A percentile compares a stretch with the other conserved stretches of the same genome.
Evolutionary conservation across 2,888 invertebrate genomes (phyloP).

Genomic region (Drosophila gaucha): DNA sequence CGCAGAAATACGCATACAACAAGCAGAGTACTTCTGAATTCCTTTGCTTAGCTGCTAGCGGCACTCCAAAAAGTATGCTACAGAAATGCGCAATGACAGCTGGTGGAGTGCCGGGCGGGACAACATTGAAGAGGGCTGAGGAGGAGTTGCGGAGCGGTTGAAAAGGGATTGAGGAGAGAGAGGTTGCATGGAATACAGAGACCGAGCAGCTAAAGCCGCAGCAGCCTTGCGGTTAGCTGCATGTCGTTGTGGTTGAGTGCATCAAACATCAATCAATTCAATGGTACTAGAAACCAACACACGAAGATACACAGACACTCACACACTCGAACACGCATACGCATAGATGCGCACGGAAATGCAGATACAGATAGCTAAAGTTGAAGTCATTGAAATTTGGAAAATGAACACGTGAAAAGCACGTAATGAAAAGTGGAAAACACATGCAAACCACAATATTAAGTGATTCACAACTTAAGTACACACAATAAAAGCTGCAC

Average conservation of each 20-base stretch:
- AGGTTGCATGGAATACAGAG: slow-evolving; percentile 1
- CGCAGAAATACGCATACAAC: slow-evolving; percentile 27
- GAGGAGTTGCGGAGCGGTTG: not conserved
- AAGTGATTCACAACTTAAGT: slow-evolving; percentile 63
- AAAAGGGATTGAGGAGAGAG: no score
- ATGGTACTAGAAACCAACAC: slow-evolving; percentile 65
- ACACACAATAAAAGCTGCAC: slow-evolving; percentile 42
- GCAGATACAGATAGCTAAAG: slow-evolving; percentile 24
- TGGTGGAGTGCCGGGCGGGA: slow-evolving; percentile 4
- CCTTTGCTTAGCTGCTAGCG: slow-evolving; percentile 42
- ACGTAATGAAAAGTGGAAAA: slow-evolving; percentile 69
- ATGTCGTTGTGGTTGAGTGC: slow-evolving; percentile 78
- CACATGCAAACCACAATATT: slow-evolving; percentile 67
- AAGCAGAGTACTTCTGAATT: slow-evolving; percentile 41
- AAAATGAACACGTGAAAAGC: slow-evolving; percentile 52
- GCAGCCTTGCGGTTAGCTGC: slow-evolving; percentile 72
- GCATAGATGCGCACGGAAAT: slow-evolving; percentile 16
- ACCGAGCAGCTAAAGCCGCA: slow-evolving; percentile 17
- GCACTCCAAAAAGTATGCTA: slow-evolving; percentile 64
- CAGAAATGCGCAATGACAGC: slow-evolving; percentile 69
- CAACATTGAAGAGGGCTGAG: not conserved
- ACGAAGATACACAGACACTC: slow-evolving; percentile 21
- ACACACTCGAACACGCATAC: slow-evolving; percentile 10
- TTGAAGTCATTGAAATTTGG: slow-evolving; percentile 54
- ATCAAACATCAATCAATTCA: slow-evolving; percentile 80